These are phyloP conservation scores for Herminia tarsipennalis DNA, from an alignment of 2,888 invertebrate genomes.

Conservation along the genomic window DNA sequence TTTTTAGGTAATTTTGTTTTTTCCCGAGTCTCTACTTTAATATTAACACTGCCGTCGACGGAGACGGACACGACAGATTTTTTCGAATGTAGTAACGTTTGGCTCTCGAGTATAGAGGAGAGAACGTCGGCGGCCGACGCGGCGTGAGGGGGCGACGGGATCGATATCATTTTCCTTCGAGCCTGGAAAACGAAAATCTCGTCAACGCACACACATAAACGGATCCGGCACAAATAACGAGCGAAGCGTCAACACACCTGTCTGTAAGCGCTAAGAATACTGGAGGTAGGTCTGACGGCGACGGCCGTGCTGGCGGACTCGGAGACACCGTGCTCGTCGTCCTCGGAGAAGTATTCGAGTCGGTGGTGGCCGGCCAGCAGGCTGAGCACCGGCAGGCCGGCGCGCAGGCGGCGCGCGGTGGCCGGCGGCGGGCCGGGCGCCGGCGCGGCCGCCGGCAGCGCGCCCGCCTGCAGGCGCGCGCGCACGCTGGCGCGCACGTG, in stretches of 20 bases:
- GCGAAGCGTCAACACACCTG: no score
- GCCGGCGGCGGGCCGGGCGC: constrained; percentile 5
- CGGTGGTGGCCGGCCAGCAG: constrained; percentile 89
- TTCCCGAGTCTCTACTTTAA: constrained; percentile 64
- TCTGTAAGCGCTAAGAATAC: constrained; percentile 70
- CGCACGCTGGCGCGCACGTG: constrained; percentile 73
- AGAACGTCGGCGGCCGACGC: constrained; percentile 87
- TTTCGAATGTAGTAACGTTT: constrained; percentile 89
- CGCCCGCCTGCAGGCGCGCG: constrained; percentile 50
- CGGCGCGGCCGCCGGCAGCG: constrained; percentile 5
- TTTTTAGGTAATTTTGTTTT: constrained; percentile 6
- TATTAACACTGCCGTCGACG: constrained; percentile 87
- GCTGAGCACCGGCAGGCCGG: constrained; percentile 60
- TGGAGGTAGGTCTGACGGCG: constrained; percentile 75
- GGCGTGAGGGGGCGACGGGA: constrained; percentile 72
- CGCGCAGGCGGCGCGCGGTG: constrained; percentile 44
- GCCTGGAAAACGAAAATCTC: constrained; percentile 55
- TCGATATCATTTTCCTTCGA: constrained; percentile 77
- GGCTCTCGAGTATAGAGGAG: constrained; percentile 89
- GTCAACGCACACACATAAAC: constrained; percentile 1
- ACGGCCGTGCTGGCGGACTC: constrained; percentile 67
- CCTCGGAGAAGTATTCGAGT: constrained; percentile 89
- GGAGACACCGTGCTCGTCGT: constrained; percentile 59
- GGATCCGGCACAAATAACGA: no score
- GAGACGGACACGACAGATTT: constrained; percentile 85